Evolutionary conservation across 2,113 vertebrate genomes (phyloP), one percentile per base, ranked within the genome.

Genomic region (Sardina pilchardus): DNA sequence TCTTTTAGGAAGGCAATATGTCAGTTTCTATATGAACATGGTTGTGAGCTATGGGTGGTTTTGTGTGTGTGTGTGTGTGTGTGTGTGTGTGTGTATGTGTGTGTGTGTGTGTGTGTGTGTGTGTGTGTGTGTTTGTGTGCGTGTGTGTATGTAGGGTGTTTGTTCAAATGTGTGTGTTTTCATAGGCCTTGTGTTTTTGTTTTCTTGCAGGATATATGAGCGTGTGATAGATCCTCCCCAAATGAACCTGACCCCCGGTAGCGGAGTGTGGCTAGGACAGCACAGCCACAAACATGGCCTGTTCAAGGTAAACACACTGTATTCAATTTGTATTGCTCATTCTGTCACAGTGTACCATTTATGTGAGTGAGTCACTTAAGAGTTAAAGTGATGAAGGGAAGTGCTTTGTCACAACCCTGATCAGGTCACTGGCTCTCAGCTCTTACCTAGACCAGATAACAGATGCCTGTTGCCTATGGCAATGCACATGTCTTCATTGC

Each of bases 191-290:
- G 3, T 91, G 0, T 93, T 94, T 92, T 80, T n/a, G 71, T 90
- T 75, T 34, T 75, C 67, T 75, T 67, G 2, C 93, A 99, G 98
- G 94, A 99, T 99, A 95, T 99, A 99, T 81, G 97, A 99, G 90
- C 96, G 97, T 82, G 93, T 97, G 88, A 96, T 99, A 91, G 97
- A 99, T 91, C 95, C 96, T 81, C 97, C 97, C 39, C 97, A 99
- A 93, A 97, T 90, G n/a, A 96, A 95, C 87, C 86, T 99, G 83
- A 96, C 95, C 17, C 95, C 95, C 44, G 96, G 96, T 92, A 99
- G 95, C 88, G 97, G 90, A 91, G 93, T 99, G 85, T 99, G 98
- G 97, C 95, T 99, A 0, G 98, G 98, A n/a, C 98, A 99, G 90
- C 97, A 96, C 83, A 97, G 97, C 91, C 96, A 96, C 93, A 97